Evolutionary conservation across 2,888 invertebrate genomes (phyloP), one percentile per base, ranked within the genome.

Genomic region (Chalcis sispes): DNA sequence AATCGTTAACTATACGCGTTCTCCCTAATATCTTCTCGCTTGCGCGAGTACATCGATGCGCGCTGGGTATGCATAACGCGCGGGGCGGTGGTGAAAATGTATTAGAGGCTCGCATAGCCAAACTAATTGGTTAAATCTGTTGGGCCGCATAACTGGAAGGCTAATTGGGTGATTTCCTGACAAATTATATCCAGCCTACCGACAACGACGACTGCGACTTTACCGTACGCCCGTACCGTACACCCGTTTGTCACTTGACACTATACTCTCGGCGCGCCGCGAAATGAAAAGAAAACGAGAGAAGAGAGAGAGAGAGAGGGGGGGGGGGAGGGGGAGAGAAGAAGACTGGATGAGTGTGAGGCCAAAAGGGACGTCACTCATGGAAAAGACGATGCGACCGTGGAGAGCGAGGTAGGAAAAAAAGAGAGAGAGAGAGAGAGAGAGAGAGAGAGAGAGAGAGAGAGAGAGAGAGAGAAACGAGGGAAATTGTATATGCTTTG

Each of bases 101-200:
- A 87, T 87, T 84, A 86, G 86, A 85, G 36, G 58, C 50, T 20
- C 70, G 85, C 87, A 88, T 88, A 87, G 86, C 88, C 86, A 86
- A 88, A 88, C 88, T 88, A 88, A 88, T 88, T 88, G 88, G 88
- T 88, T 88, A 88, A 88, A 88, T 88, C 88, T 88, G 88, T 87
- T 86, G 88, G 5, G 86, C 86, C 88, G 86, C 88, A 88, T 88
- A 88, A 88, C 88, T 86, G 85, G 86, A 83, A 87, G 88, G 88
- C 88, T 88, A 88, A 88, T 88, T 88, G 88, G 88, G 87, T 88
- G 88, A 88, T 88, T 88, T 87, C 86, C 87, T 88, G 88, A 88
- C 88, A 88, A 88, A 88, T 88, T 88, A 88, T 88, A 88, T 87
- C 87, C 84, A 86, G 85, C 85, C 50, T 67, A 83, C 85, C 82